phyloP scores from a whole-genome alignment of 2,113 vertebrate species.

The Lontra canadensis region DNA sequence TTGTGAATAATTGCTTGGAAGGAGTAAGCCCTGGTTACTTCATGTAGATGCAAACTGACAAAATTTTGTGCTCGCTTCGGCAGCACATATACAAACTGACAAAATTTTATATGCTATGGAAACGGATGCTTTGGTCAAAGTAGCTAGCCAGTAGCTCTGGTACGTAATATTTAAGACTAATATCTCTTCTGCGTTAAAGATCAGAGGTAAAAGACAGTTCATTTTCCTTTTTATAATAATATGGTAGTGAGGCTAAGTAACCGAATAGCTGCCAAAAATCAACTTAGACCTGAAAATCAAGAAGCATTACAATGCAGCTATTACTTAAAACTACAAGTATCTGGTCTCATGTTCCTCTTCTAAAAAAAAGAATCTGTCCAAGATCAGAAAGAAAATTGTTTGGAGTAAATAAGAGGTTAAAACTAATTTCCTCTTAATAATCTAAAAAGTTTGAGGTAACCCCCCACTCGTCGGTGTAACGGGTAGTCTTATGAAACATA shows the following conservation, averaged over 20 bases:
- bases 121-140: slow-evolving; percentile 55
- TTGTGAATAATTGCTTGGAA: slow-evolving; percentile 75
- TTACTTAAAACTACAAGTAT: slow-evolving; percentile 36
- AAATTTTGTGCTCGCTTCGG: not conserved
- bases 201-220: slow-evolving; percentile 58
- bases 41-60: slow-evolving; percentile 67
- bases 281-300: slow-evolving; percentile 69
- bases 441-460: slow-evolving; percentile 35
- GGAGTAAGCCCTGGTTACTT: slow-evolving; percentile 55
- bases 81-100: slow-evolving; percentile 28
- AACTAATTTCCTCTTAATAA: slow-evolving; percentile 62
- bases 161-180: slow-evolving; percentile 52
- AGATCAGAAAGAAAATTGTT: slow-evolving; percentile 35
- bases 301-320: slow-evolving; percentile 48
- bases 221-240: slow-evolving; percentile 68
- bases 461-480: slow-evolving; percentile 14
- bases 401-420: slow-evolving; percentile 9
- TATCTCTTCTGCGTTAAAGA: slow-evolving; percentile 57
- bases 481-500: not conserved
- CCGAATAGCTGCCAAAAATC: slow-evolving; percentile 51
- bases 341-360: slow-evolving; percentile 44
- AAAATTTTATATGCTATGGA: slow-evolving; percentile 32
- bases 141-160: slow-evolving; percentile 49
- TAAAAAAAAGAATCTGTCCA: slow-evolving; percentile 48
- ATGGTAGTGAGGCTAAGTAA: slow-evolving; percentile 69